Conservation (phyloP, 2,888 invertebrate genomes). For the Podabrus alpinus region DNA sequence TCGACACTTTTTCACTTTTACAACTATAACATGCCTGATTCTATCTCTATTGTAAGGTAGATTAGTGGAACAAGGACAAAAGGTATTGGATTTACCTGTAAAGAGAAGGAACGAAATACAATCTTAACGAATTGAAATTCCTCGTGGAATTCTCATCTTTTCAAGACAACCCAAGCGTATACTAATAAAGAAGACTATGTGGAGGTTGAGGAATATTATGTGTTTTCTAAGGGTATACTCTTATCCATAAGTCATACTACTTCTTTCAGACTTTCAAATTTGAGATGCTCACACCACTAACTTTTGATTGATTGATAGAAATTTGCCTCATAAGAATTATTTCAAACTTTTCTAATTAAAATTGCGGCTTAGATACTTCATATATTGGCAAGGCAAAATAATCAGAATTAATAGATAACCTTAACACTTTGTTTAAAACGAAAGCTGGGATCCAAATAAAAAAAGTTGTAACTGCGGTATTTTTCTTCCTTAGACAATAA, state of each 20-base stretch:
- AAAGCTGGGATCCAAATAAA: neutral
- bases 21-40: conserved; percentile 11
- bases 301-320: neutral
- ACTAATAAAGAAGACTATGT: conserved; percentile 46
- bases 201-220: conserved; percentile 45
- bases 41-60: conserved; percentile 10
- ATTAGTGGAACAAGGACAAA: conserved; percentile 17
- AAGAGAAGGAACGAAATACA: conserved; percentile 45
- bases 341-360: neutral
- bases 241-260: conserved; percentile 44
- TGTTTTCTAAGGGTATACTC: conserved; percentile 53
- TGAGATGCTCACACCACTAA: conserved; percentile 24
- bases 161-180: conserved; percentile 54
- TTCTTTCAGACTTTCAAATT: conserved; percentile 43
- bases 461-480: neutral
- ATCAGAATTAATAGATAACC: neutral
- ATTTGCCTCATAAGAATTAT: neutral
- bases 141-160: conserved; percentile 55
- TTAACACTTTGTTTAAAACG: neutral
- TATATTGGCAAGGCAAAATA: neutral
- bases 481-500: neutral
- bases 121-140: conserved; percentile 56
- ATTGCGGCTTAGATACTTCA: neutral
- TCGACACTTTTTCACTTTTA: conserved; percentile 16
- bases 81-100: neutral